A percentile compares a stretch with the other conserved stretches of the same genome.
Evolutionary conservation across 2,888 invertebrate genomes (phyloP).

Genomic region (Spisula subtruncata): DNA sequence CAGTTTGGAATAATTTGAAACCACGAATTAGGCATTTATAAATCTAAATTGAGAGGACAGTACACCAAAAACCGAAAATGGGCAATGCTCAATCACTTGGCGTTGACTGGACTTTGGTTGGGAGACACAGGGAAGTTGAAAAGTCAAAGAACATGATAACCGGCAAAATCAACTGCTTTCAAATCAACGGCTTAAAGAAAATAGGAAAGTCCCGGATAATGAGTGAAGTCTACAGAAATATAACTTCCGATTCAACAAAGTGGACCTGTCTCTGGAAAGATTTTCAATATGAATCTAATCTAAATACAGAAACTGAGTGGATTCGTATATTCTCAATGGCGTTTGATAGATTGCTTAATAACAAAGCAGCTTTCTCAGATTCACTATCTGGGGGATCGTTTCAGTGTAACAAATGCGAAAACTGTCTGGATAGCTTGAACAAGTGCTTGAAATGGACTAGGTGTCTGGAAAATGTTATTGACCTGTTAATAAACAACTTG

Average conservation of each 20-base stretch:
- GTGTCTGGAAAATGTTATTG: neutral
- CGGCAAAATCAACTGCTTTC: neutral
- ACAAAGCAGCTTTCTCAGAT: neutral
- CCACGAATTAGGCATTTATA: neutral
- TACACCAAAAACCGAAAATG: slow-evolving; percentile 7
- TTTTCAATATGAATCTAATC: neutral
- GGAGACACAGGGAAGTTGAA: neutral
- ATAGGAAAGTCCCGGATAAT: slow-evolving; percentile 32
- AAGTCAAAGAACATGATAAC: neutral
- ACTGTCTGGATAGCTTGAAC: neutral
- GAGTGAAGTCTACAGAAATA: neutral
- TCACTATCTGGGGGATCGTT: neutral
- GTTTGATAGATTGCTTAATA: neutral
- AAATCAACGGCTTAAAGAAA: slow-evolving; percentile 23
- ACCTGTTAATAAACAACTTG: neutral
- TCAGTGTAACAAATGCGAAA: neutral
- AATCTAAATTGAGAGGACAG: neutral
- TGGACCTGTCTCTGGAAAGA: neutral
- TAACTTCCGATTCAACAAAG: neutral
- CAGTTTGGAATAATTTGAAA: neutral
- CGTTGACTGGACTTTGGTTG: slow-evolving; percentile 3
- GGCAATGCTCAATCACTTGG: neutral
- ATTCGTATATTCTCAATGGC: neutral
- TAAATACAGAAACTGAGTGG: neutral
- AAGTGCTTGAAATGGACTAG: neutral